Evolutionary conservation across 1,140 invertebrate genomes (phyloP).

Genomic region (Cydia strobilella): DNA sequence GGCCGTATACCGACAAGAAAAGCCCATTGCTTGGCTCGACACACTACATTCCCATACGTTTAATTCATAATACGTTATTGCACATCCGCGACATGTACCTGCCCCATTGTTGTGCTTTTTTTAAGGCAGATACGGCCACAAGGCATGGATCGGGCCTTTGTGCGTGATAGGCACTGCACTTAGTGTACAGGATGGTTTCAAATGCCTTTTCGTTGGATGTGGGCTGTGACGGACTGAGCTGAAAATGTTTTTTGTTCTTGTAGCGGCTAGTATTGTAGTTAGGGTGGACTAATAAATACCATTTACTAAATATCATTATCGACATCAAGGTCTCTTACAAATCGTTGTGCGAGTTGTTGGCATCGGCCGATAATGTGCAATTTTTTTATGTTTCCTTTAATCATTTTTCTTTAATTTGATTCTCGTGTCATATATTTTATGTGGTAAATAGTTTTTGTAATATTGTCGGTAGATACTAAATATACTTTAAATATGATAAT

Average conservation of each 20-base stretch:
- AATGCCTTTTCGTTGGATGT: constrained; percentile 10
- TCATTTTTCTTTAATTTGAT: too few species aligned
- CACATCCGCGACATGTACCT: constrained; percentile 64
- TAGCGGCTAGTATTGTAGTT: background rate
- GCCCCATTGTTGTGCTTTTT: constrained; percentile 70
- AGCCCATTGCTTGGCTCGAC: background rate
- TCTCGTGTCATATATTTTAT: too few species aligned
- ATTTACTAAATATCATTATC: too few species aligned
- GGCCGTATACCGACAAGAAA: background rate
- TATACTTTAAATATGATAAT: too few species aligned
- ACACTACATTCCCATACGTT: background rate
- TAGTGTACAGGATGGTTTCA: constrained; percentile 48
- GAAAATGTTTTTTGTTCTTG: constrained; percentile 32
- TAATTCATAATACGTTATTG: constrained; percentile 49
- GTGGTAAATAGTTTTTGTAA: too few species aligned
- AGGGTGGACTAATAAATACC: background rate
- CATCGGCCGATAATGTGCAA: too few species aligned
- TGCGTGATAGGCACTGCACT: constrained; percentile 58
- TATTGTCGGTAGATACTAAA: too few species aligned
- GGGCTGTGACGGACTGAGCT: background rate
- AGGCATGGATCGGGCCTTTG: constrained; percentile 63
- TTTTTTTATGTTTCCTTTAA: too few species aligned
- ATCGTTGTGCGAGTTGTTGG: too few species aligned
- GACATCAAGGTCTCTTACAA: too few species aligned
- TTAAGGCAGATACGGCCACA: constrained; percentile 75